Percentiles rank a stretch among this genome's conserved stretches.
phyloP scores from a whole-genome alignment of 1,140 invertebrate species.

The Bacillus rossius region DNA sequence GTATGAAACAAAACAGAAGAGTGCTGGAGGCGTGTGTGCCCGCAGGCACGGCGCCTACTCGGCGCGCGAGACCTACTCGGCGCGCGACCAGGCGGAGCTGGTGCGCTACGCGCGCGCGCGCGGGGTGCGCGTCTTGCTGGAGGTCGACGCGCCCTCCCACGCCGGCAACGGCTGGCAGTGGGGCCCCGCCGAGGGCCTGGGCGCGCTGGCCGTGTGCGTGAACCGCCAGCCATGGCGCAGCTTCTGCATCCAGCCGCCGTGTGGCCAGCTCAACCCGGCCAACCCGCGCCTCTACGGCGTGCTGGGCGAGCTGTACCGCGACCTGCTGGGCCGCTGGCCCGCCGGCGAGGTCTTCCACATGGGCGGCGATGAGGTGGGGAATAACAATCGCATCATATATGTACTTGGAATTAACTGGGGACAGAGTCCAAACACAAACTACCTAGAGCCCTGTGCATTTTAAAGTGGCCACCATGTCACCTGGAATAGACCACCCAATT shows the following conservation, averaged over 20 bases:
- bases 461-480: too few relatives aligned
- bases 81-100: conserved; percentile 26
- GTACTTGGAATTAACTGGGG: too few relatives aligned
- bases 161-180: conserved; percentile 77
- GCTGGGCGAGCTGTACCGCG: conserved; percentile 58
- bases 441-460: too few relatives aligned
- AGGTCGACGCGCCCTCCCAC: conserved; percentile 82
- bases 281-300: conserved; percentile 68
- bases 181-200: conserved; percentile 58
- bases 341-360: conserved; percentile 64
- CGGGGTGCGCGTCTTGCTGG: conserved; percentile 70
- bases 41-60: conserved; percentile 33
- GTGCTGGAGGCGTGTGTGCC: conserved; percentile 22
- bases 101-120: conserved; percentile 57
- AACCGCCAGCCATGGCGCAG: conserved; percentile 66
- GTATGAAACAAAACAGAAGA: too few relatives aligned
- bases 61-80: conserved; percentile 26
- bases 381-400: conserved; percentile 22
- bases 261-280: conserved; percentile 77
- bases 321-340: conserved; percentile 56
- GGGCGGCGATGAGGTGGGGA: conserved; percentile 78
- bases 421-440: too few relatives aligned
- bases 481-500: too few relatives aligned
- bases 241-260: conserved; percentile 76
- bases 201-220: conserved; percentile 65